Conservation (phyloP, 2,888 invertebrate species). For the Drosophila longiperda region DNA sequence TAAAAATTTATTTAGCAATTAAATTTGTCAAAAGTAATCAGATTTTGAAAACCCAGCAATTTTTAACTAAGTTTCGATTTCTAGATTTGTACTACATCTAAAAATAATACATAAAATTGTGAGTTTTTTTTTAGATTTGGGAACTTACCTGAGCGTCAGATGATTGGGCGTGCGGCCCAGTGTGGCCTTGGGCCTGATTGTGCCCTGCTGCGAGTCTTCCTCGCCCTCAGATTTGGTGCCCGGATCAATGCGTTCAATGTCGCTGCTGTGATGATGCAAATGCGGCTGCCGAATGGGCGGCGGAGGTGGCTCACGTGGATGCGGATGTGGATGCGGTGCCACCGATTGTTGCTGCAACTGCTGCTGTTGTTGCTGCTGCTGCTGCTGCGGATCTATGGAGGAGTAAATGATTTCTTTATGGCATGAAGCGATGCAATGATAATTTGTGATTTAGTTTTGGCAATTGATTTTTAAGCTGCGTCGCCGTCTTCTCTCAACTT, state of each 20-base stretch:
- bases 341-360: slow-evolving; percentile 29
- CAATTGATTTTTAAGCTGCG: background rate
- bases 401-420: slow-evolving; percentile 79
- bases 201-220: slow-evolving; percentile 90
- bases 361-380: slow-evolving; percentile 40
- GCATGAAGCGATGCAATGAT: slow-evolving; percentile 36
- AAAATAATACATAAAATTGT: background rate
- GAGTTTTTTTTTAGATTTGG: slow-evolving; percentile 1
- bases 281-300: slow-evolving; percentile 83
- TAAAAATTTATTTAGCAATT: background rate
- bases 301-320: slow-evolving; percentile 78
- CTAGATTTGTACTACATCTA: background rate
- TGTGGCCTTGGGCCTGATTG: slow-evolving; percentile 88
- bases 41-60: background rate
- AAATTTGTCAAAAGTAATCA: background rate
- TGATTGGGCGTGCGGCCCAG: slow-evolving; percentile 97
- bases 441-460: background rate
- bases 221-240: slow-evolving; percentile 95
- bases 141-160: slow-evolving; percentile 90
- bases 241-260: slow-evolving; percentile 88
- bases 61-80: background rate
- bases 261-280: slow-evolving; percentile 84
- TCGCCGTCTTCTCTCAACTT: slow-evolving; percentile 54
- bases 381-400: slow-evolving; percentile 78
- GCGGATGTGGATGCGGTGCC: slow-evolving; percentile 65